Conservation (phyloP, 2,113 vertebrate species). For the Tamias sibiricus region DNA sequence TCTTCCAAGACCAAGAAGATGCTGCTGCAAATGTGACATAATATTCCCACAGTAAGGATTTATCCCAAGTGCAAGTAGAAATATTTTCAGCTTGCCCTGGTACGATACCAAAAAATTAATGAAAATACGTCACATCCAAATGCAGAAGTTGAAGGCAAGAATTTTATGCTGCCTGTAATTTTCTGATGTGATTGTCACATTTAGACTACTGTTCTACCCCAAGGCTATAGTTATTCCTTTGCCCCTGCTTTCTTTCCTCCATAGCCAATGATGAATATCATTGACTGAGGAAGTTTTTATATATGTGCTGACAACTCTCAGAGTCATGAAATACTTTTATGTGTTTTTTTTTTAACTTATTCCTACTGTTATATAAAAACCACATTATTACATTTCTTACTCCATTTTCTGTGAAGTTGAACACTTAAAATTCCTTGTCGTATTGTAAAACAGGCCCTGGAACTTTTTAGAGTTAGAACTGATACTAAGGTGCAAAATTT, state of each 20-base stretch:
- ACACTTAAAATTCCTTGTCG: background rate
- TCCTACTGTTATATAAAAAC: background rate
- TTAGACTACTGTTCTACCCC: background rate
- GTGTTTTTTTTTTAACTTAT: constrained; percentile 30
- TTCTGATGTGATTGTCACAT: background rate
- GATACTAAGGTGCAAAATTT: background rate
- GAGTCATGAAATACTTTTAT: constrained; percentile 5
- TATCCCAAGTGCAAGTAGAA: background rate
- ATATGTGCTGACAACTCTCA: background rate
- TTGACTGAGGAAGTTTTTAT: background rate
- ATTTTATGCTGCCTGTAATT: background rate
- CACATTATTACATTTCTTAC: background rate
- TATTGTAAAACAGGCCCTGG: background rate
- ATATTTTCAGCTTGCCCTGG: background rate
- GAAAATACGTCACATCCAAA: background rate
- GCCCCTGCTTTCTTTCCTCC: background rate
- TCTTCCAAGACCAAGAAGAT: constrained; percentile 12
- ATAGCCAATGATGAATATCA: background rate
- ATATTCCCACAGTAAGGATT: background rate
- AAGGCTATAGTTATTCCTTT: background rate
- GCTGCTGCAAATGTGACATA: background rate
- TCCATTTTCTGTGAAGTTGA: constrained; percentile 24
- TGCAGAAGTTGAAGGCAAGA: background rate
- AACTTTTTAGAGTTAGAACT: background rate
- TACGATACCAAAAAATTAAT: background rate